Evolutionary conservation across 2,888 invertebrate species (phyloP).

Genomic region (Oscheius sp.): DNA sequence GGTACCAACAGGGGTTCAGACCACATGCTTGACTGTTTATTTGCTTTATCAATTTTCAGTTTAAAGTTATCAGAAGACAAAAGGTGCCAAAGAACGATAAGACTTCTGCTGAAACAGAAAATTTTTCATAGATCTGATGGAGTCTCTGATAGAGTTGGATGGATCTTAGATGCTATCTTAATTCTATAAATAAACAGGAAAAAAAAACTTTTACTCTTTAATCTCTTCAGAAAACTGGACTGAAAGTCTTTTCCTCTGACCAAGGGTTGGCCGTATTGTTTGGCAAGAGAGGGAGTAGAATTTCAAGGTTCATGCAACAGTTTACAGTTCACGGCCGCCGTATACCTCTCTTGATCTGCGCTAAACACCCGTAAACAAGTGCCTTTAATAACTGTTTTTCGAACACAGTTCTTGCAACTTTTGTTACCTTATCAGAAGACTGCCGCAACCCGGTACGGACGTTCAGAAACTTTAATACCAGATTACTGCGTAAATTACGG

Average conservation of each 20-base stretch:
- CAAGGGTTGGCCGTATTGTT: not conserved
- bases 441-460: conserved; percentile 17
- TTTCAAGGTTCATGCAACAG: conserved; percentile 14
- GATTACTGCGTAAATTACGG: too few species aligned
- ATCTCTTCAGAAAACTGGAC: not conserved
- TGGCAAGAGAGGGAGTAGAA: conserved; percentile 18
- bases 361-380: conserved; percentile 27
- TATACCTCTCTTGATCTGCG: conserved; percentile 11
- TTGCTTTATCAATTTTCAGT: not conserved
- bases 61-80: not conserved
- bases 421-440: conserved; percentile 6
- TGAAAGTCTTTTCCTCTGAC: too few species aligned
- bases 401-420: conserved; percentile 13
- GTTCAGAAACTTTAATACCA: not conserved
- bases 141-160: too few species aligned
- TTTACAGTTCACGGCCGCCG: not conserved
- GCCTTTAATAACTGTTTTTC: not conserved
- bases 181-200: too few species aligned
- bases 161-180: too few species aligned
- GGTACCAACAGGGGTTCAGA: not conserved
- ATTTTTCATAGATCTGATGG: too few species aligned
- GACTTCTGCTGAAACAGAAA: too few species aligned
- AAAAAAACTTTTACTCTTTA: too few species aligned
- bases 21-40: not conserved
- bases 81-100: too few species aligned